These are phyloP conservation scores for Synergus japonicus DNA, from an alignment of 2,888 invertebrate species.

Conservation along the genomic window DNA sequence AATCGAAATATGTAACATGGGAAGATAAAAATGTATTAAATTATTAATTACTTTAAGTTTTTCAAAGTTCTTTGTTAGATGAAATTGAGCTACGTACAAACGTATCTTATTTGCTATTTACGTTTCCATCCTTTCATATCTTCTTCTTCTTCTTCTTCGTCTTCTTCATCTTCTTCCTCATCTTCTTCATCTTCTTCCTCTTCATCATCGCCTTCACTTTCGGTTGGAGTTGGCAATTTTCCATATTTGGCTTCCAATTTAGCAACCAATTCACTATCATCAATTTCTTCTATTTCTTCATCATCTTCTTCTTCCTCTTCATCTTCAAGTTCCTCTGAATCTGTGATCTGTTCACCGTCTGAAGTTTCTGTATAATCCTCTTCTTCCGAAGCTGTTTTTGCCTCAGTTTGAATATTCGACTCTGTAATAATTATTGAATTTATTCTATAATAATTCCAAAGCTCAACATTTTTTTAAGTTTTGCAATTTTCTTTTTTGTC, in stretches of 20 bases:
- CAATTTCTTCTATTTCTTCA: constrained; percentile 70
- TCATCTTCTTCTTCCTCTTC: constrained; percentile 65
- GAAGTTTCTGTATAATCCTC: constrained; percentile 60
- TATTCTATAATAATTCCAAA: too few relatives aligned
- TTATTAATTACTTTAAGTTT: background rate
- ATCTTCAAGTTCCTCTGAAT: constrained; percentile 77
- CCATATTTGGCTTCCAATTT: constrained; percentile 87
- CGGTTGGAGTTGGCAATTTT: constrained; percentile 78
- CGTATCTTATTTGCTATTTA: constrained; percentile 30
- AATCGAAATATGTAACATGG: background rate
- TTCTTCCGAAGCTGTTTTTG: constrained; percentile 52
- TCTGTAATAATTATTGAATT: constrained; percentile 49
- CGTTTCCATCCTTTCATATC: constrained; percentile 39
- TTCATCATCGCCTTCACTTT: constrained; percentile 76
- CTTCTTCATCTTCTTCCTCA: constrained; percentile 67
- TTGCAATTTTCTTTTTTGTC: background rate
- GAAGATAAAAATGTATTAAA: background rate
- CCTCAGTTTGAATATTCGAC: constrained; percentile 56
- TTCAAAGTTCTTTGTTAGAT: background rate
- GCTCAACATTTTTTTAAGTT: background rate
- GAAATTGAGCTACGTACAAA: constrained; percentile 18
- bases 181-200: constrained; percentile 73
- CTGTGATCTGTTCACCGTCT: constrained; percentile 51
- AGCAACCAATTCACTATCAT: constrained; percentile 83
- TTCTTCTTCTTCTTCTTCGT: constrained; percentile 70